Evolutionary conservation across 2,888 invertebrate species (phyloP).

Genomic region (Helobdella robusta): DNA sequence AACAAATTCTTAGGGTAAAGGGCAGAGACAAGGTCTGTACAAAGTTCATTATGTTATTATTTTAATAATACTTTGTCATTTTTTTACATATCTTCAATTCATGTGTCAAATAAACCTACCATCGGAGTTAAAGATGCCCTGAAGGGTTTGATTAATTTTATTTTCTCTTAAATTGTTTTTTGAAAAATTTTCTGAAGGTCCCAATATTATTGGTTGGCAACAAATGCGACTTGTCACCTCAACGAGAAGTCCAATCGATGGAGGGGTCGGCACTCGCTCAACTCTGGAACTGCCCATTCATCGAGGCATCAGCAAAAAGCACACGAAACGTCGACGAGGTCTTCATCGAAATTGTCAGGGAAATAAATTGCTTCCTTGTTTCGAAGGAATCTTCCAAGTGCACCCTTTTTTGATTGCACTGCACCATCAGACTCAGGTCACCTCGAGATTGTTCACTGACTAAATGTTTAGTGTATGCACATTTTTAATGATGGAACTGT

Average conservation of each 20-base stretch:
- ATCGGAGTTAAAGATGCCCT: too few species aligned
- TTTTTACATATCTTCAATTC: too few species aligned
- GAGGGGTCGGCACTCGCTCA: conserved; percentile 76
- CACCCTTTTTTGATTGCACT: conserved; percentile 17
- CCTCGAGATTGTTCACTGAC: neutral
- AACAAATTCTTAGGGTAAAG: conserved; percentile 70
- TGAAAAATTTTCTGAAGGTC: too few species aligned
- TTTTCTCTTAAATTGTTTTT: too few species aligned
- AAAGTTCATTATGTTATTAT: too few species aligned
- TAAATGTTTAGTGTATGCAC: too few species aligned
- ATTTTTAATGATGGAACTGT: too few species aligned
- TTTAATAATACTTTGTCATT: too few species aligned
- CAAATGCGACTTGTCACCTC: conserved; percentile 94
- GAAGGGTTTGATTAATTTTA: too few species aligned
- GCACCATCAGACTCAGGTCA: too few species aligned
- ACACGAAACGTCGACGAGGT: conserved; percentile 94
- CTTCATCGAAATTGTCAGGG: conserved; percentile 98
- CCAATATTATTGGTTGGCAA: conserved; percentile 97
- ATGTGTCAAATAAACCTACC: too few species aligned
- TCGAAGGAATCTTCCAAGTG: conserved; percentile 22
- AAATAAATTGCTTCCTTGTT: conserved; percentile 67
- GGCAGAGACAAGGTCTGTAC: conserved; percentile 17
- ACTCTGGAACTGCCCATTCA: conserved; percentile 92
- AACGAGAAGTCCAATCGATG: conserved; percentile 69
- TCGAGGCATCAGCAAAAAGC: conserved; percentile 93